phyloP scores from a whole-genome alignment of 1,140 invertebrate genomes.

The Hypsibius dujardini region DNA sequence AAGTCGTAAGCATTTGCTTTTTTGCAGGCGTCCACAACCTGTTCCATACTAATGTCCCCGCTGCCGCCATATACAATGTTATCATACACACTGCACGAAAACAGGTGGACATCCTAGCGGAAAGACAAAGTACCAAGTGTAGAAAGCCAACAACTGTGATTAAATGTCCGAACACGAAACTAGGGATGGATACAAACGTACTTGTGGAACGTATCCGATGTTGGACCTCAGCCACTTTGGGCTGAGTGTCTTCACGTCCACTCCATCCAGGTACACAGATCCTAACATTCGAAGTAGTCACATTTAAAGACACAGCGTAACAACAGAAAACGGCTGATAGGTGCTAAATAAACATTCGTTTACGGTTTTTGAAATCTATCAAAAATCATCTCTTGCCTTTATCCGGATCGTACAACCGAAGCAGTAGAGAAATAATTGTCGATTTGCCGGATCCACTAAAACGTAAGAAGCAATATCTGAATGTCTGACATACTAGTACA shows the following conservation, averaged over 20 bases:
- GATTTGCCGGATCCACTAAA: not conserved
- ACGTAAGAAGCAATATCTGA: too few species aligned
- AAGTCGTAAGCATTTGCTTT: conserved; percentile 72
- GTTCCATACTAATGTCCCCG: conserved; percentile 37
- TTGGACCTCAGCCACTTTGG: conserved; percentile 1
- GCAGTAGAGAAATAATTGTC: not conserved
- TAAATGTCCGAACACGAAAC: too few species aligned
- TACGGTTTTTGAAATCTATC: too few species aligned
- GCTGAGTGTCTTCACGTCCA: conserved; percentile 5
- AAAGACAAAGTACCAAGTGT: not conserved
- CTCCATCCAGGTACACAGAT: not conserved
- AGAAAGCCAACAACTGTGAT: not conserved
- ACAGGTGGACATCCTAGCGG: not conserved
- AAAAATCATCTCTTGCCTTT: too few species aligned
- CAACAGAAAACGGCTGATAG: too few species aligned
- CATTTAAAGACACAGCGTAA: too few species aligned
- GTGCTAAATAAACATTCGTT: too few species aligned
- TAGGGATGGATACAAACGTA: not conserved
- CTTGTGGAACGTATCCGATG: not conserved
- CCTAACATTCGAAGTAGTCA: too few species aligned
- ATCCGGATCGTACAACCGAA: conserved; percentile 5
- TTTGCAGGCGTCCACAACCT: conserved; percentile 60
- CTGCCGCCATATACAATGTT: conserved; percentile 67
- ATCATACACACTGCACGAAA: conserved; percentile 35
- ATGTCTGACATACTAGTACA: too few species aligned